Conservation (phyloP, 2,888 invertebrate genomes). For the Julus scandinavius region DNA sequence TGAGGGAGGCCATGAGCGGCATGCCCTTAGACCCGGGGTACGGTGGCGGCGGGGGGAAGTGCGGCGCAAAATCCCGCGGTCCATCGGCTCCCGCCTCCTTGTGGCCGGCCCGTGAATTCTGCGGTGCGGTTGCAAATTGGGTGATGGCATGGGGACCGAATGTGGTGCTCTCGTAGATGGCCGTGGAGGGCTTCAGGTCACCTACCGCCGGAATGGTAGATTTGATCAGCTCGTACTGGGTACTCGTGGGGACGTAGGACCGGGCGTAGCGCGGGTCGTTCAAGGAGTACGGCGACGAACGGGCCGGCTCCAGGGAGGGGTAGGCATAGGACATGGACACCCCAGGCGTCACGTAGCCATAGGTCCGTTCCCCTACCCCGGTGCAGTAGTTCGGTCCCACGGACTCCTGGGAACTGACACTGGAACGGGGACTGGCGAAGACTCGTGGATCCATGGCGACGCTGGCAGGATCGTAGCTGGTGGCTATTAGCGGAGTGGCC, state of each 20-base stretch:
- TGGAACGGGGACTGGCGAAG: constrained; percentile 66
- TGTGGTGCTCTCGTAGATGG: constrained; percentile 54
- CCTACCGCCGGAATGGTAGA: constrained; percentile 53
- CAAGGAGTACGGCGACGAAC: constrained; percentile 29
- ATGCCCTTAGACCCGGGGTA: constrained; percentile 59
- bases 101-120: not conserved
- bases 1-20: not conserved
- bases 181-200: constrained; percentile 54
- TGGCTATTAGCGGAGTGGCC: not conserved
- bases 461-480: constrained; percentile 40
- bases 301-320: constrained; percentile 12
- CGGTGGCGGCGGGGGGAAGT: constrained; percentile 60
- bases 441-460: not conserved
- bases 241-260: constrained; percentile 40
- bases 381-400: constrained; percentile 64
- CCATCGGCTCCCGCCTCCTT: not conserved
- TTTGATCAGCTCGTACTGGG: constrained; percentile 56
- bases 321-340: constrained; percentile 36
- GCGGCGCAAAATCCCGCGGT: not conserved
- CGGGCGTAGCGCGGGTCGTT: constrained; percentile 11
- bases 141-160: constrained; percentile 54
- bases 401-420: constrained; percentile 68
- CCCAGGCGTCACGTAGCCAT: not conserved
- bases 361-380: constrained; percentile 58
- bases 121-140: constrained; percentile 44